Evolutionary conservation across 2,888 invertebrate genomes (phyloP).

Genomic region (Endotricha flammealis): DNA sequence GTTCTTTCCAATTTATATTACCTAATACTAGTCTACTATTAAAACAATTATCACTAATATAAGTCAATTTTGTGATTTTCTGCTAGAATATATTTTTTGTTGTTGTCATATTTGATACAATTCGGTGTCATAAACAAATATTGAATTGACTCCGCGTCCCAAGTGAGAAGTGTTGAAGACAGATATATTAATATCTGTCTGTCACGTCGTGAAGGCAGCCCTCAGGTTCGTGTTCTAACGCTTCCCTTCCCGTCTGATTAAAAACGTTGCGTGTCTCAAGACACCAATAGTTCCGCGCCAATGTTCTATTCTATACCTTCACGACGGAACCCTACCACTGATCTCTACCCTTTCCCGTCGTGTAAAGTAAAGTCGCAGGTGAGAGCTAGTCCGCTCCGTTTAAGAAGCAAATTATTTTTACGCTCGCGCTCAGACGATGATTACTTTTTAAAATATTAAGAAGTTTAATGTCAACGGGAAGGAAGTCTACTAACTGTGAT

Average conservation of each 20-base stretch:
- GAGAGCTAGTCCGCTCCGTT: background rate
- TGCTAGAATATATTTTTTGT: too few relatives aligned
- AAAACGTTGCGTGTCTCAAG: slow-evolving; percentile 24
- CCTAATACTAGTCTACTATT: too few relatives aligned
- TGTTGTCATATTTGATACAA: too few relatives aligned
- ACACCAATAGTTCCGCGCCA: slow-evolving; percentile 25
- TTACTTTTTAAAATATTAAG: slow-evolving; percentile 4
- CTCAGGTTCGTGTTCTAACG: slow-evolving; percentile 10
- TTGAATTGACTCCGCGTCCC: too few relatives aligned
- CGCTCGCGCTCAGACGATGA: background rate
- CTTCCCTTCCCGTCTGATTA: slow-evolving; percentile 22
- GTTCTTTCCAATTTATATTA: too few relatives aligned
- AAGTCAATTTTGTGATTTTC: too few relatives aligned
- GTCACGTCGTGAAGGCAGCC: slow-evolving; percentile 10
- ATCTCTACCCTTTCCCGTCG: slow-evolving; percentile 5
- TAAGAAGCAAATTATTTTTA: slow-evolving; percentile 2
- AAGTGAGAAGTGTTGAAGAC: background rate
- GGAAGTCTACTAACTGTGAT: slow-evolving; percentile 10
- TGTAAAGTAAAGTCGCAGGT: background rate
- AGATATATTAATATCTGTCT: slow-evolving; percentile 9
- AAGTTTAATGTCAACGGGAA: slow-evolving; percentile 7
- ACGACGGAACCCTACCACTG: slow-evolving; percentile 11
- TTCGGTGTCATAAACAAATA: too few relatives aligned
- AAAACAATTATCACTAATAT: too few relatives aligned
- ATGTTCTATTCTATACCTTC: slow-evolving; percentile 23